Conservation (phyloP, 2,113 vertebrate species). For the Colossoma macropomum region DNA sequence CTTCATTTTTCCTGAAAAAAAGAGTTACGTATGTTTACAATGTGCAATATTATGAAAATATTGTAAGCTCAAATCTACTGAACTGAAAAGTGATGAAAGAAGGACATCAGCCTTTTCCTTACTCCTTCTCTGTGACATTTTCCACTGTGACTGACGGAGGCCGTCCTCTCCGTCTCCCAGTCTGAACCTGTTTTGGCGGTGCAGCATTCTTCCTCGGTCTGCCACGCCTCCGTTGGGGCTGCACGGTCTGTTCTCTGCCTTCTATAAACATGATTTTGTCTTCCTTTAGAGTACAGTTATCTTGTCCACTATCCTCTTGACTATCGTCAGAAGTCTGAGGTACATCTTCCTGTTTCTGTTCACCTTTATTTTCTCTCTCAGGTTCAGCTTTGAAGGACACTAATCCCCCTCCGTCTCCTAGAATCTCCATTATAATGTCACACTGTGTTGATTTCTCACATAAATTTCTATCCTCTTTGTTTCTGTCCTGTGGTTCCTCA, state of each 20-base stretch:
- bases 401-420: neutral
- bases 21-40: neutral
- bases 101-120: neutral
- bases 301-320: neutral
- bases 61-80: neutral
- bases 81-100: no score
- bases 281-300: neutral
- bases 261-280: neutral
- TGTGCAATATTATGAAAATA: no score
- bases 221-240: conserved; percentile 25
- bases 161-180: neutral
- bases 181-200: neutral
- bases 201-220: conserved; percentile 34
- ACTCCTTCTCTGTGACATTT: neutral
- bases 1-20: conserved; percentile 26
- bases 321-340: neutral
- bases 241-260: neutral
- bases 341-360: neutral
- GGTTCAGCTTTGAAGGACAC: neutral
- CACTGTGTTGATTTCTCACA: conserved; percentile 22
- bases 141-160: neutral
- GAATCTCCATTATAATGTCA: conserved; percentile 12
- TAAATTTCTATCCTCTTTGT: neutral
- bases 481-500: neutral
- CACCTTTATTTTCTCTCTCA: neutral